Evolutionary conservation across 2,113 vertebrate genomes (phyloP).

Genomic region (Sporophila hypoxantha): DNA sequence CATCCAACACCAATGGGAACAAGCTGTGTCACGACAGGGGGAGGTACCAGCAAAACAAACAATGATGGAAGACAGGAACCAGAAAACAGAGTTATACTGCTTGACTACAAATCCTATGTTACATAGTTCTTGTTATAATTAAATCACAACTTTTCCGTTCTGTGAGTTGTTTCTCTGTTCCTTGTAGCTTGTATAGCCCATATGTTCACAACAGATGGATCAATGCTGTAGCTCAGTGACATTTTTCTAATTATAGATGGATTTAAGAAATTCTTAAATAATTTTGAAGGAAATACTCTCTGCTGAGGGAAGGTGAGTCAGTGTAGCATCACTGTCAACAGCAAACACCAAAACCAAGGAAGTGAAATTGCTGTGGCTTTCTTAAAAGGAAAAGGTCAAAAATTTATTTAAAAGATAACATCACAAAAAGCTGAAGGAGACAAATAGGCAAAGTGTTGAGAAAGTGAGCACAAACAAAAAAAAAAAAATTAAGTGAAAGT

Average conservation of each 20-base stretch:
- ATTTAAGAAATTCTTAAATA: neutral
- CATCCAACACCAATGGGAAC: neutral
- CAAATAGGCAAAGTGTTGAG: neutral
- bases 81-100: neutral
- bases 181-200: neutral
- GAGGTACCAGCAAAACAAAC: neutral
- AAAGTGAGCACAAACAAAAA: neutral
- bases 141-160: neutral
- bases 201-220: neutral
- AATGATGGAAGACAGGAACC: neutral
- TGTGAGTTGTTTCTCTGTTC: neutral
- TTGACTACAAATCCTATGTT: neutral
- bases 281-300: neutral
- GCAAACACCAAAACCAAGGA: neutral
- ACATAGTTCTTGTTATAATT: neutral
- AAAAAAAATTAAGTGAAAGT: neutral
- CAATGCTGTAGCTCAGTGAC: neutral
- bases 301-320: neutral
- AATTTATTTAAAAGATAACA: neutral
- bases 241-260: neutral
- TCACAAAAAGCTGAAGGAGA: neutral
- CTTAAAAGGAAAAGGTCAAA: neutral
- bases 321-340: neutral
- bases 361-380: neutral
- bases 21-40: rapidly evolving